These are phyloP conservation scores for Ostrea denselamellosa DNA, from an alignment of 1,140 invertebrate species.

Conservation along the genomic window DNA sequence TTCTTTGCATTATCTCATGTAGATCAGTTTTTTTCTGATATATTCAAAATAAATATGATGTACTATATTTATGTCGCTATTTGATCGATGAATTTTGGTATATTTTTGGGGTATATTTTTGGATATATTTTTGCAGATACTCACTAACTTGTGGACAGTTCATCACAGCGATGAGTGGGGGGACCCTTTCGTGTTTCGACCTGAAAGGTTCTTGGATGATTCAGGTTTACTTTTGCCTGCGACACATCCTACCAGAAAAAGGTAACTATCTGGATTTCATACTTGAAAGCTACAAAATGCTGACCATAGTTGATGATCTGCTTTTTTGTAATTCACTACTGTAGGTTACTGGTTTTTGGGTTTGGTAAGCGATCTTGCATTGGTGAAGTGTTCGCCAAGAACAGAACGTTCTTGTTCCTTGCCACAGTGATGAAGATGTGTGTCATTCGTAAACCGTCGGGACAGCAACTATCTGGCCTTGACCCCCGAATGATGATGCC, in stretches of 20 bases:
- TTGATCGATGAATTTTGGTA: too few relatives aligned
- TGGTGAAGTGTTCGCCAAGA: constrained; percentile 41
- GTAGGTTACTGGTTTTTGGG: constrained; percentile 20
- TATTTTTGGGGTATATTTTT: too few relatives aligned
- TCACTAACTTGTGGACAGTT: constrained; percentile 86
- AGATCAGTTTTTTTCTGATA: too few relatives aligned
- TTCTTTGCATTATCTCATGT: too few relatives aligned
- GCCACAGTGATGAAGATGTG: constrained; percentile 3
- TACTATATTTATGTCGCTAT: too few relatives aligned
- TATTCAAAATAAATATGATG: too few relatives aligned
- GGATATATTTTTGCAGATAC: neutral
- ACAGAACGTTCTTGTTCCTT: constrained; percentile 6
- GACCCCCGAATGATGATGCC: neutral
- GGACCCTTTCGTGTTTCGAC: constrained; percentile 85
- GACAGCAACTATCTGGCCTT: neutral
- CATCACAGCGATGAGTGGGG: constrained; percentile 87
- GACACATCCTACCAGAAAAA: constrained; percentile 45
- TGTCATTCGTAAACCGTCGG: neutral
- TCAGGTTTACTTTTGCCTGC: constrained; percentile 47
- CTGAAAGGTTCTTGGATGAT: constrained; percentile 80
- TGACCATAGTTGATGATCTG: neutral
- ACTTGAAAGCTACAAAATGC: neutral
- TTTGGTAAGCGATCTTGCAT: constrained; percentile 32
- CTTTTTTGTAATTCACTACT: neutral
- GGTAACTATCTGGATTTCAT: constrained; percentile 22